Conservation (phyloP, 2,113 vertebrate species). For the Gasterosteus aculeatus region DNA sequence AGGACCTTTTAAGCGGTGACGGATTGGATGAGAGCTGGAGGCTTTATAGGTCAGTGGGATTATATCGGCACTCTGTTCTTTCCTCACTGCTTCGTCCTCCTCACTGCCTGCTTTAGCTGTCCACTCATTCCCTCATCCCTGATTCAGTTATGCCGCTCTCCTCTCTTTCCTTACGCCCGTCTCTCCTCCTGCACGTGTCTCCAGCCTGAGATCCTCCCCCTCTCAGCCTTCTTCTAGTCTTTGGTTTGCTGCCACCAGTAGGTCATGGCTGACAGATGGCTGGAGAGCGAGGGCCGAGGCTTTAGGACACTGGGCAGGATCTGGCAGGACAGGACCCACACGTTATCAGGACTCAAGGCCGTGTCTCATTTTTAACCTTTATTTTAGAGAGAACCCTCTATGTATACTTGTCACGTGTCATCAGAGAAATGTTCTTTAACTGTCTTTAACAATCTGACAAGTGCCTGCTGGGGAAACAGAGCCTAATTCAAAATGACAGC, state of each 20-base stretch:
- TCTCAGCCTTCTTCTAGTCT: neutral
- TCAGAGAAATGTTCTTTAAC: neutral
- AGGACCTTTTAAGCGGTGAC: slow-evolving; percentile 26
- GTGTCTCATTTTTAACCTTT: slow-evolving; percentile 47
- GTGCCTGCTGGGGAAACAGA: slow-evolving; percentile 18
- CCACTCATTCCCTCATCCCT: slow-evolving; percentile 7
- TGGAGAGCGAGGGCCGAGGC: slow-evolving; percentile 28
- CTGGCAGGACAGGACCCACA: slow-evolving; percentile 45
- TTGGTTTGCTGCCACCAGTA: slow-evolving; percentile 43
- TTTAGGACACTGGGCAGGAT: slow-evolving; percentile 45
- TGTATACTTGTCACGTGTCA: slow-evolving; percentile 17
- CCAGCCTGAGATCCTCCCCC: neutral
- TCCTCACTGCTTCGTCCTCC: neutral
- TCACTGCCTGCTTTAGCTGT: neutral
- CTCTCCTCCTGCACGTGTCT: neutral
- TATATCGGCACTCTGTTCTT: slow-evolving; percentile 26
- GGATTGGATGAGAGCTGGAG: slow-evolving; percentile 29
- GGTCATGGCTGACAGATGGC: slow-evolving; percentile 65
- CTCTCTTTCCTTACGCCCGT: no score
- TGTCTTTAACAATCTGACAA: neutral
- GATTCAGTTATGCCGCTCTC: slow-evolving; percentile 12
- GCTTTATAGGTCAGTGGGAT: slow-evolving; percentile 39
- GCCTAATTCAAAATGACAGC: slow-evolving; percentile 42
- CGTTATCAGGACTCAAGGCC: slow-evolving; percentile 42
- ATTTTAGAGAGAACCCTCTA: slow-evolving; percentile 15